Evolutionary conservation across 2,113 vertebrate genomes (phyloP).

Genomic region (Tympanuchus pallidicinctus): DNA sequence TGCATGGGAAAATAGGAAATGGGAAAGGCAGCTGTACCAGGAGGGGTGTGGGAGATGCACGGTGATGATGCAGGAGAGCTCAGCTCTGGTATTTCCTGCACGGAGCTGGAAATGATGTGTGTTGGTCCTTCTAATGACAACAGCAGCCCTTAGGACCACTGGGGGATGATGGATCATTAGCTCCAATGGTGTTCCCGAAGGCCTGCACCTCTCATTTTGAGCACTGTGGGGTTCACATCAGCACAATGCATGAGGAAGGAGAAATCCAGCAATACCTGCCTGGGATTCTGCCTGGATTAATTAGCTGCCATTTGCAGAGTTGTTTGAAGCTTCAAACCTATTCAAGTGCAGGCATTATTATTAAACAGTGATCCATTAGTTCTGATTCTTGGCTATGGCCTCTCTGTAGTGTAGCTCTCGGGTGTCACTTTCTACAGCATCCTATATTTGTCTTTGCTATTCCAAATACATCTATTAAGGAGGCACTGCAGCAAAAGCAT

Average conservation of each 20-base stretch:
- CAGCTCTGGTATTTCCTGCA: too few relatives aligned
- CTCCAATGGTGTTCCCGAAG: not conserved
- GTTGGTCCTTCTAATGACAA: not conserved
- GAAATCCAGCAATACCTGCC: not conserved
- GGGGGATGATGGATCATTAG: not conserved
- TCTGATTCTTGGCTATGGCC: not conserved
- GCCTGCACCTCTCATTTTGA: not conserved
- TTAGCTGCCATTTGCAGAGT: not conserved
- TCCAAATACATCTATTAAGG: not conserved
- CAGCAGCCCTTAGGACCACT: not conserved
- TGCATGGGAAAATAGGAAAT: not conserved
- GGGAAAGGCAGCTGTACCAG: not conserved
- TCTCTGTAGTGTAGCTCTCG: not conserved
- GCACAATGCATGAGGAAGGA: not conserved
- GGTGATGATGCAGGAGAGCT: not conserved
- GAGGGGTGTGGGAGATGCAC: not conserved
- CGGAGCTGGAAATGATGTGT: too few relatives aligned
- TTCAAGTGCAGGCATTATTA: not conserved
- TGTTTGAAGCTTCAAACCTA: conserved; percentile 1
- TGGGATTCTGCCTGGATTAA: conserved; percentile 35
- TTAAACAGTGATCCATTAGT: conserved; percentile 28
- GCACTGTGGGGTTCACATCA: too few relatives aligned
- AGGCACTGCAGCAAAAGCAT: not conserved
- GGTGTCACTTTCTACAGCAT: not conserved
- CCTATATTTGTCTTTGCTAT: not conserved